phyloP scores from a whole-genome alignment of 2,113 vertebrate genomes.

The Anoura caudifer region DNA sequence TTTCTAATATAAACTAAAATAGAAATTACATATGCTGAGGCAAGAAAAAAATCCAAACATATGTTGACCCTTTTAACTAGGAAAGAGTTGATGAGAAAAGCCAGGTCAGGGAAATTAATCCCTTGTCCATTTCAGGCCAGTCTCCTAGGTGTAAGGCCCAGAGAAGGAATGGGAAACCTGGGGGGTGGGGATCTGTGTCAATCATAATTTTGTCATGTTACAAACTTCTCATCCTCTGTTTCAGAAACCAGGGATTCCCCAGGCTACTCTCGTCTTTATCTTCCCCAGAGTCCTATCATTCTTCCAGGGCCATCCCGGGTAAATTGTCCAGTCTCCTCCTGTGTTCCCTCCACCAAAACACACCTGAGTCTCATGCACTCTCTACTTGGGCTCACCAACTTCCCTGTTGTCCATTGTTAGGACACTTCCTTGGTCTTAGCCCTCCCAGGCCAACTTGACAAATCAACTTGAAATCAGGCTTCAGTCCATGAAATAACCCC shows the following conservation, averaged over 20 bases:
- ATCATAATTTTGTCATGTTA: background rate
- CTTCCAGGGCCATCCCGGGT: background rate
- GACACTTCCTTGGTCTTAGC: background rate
- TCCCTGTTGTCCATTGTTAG: background rate
- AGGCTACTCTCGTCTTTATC: background rate
- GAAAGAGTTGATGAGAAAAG: background rate
- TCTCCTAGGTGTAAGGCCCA: background rate
- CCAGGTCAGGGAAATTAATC: background rate
- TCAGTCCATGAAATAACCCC: background rate
- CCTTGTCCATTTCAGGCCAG: background rate
- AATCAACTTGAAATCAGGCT: background rate
- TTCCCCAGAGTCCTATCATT: background rate
- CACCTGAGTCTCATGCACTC: background rate
- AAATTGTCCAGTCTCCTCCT: background rate
- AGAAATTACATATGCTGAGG: background rate
- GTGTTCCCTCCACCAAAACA: background rate
- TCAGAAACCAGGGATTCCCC: background rate
- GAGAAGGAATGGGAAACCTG: background rate
- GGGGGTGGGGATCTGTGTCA: rapidly evolving
- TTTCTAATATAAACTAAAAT: background rate
- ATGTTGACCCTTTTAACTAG: background rate
- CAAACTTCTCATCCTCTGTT: background rate
- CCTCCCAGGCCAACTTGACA: background rate
- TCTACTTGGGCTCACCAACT: background rate
- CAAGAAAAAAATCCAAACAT: background rate